These are phyloP conservation scores for Telenomus remus DNA, from an alignment of 1,140 invertebrate species.

Conservation along the genomic window DNA sequence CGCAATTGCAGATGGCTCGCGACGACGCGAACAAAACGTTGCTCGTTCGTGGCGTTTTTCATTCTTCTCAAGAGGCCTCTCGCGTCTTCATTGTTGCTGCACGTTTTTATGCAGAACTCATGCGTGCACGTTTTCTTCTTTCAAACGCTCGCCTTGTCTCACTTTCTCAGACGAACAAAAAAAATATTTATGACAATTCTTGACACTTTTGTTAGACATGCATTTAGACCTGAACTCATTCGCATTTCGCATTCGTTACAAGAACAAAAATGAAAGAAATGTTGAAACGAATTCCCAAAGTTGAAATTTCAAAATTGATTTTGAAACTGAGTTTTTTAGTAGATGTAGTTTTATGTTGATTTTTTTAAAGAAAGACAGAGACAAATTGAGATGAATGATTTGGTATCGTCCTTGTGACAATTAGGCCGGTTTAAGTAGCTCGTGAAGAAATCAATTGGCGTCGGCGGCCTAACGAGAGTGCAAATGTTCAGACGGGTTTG, in stretches of 20 bases:
- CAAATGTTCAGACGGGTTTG: slow-evolving; percentile 55
- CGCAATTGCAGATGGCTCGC: slow-evolving; percentile 21
- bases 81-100: slow-evolving; percentile 26
- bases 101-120: slow-evolving; percentile 15
- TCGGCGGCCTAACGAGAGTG: slow-evolving; percentile 62
- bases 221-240: not conserved
- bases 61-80: slow-evolving; percentile 16
- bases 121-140: not conserved
- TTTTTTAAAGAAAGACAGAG: no score
- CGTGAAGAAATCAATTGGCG: slow-evolving; percentile 64
- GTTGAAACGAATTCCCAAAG: no score
- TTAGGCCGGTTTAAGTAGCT: slow-evolving; percentile 48
- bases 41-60: slow-evolving; percentile 19
- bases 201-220: not conserved
- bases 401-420: slow-evolving; percentile 59
- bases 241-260: no score
- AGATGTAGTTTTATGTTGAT: not conserved
- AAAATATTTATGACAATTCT: not conserved
- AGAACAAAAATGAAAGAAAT: no score
- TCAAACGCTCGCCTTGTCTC: slow-evolving; percentile 1
- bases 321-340: no score
- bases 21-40: slow-evolving; percentile 24
- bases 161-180: slow-evolving; percentile 3
- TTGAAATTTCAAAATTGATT: no score
- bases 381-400: slow-evolving; percentile 12